Evolutionary conservation across 2,797 vertebrate species (phyloP), one percentile per base, ranked within the genome.

Genomic region (Helarctos malayanus): DNA sequence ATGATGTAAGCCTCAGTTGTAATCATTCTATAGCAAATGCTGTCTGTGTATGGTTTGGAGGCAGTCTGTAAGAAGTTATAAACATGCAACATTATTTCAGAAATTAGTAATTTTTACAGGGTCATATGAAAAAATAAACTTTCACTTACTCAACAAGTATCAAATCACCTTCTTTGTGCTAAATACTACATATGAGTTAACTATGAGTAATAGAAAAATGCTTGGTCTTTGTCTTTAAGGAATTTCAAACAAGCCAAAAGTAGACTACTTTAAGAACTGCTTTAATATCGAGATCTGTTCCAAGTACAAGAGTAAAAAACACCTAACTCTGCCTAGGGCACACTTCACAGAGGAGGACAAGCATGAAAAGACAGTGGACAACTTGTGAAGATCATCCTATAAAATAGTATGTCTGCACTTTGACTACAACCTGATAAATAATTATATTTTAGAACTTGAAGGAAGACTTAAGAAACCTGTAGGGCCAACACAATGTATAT

Each of bases 21-120:
- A 98, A 98, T 98, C 98, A 99, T 99, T 97, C 99, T 99, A 82
- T 99, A 98, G 73, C 96, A 98, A 98, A 99, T 98, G 32, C 87
- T 98, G 91, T 99, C 99, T 92, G 98, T 98, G 25, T 98, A 97
- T 73, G 99, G 99, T 98, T 99, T 99, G 97, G 99, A 99, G 97
- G 99, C 99, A 88, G 98, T 98, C 99, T 99, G 98, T 71, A 97
- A 96, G 97, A 97, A 96, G 68, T 97, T 96, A 90, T 5, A 98
- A 86, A 97, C 56, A 87, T 68, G 35, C 1, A 71, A 41, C 49
- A 95, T 71, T 96, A 95, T 71, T 96, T 97, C 3, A 98, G 80
- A 95, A 89, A 82, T n/a, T 32, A 89, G 15, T 23, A 14, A 65
- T 71, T 81, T 95, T 93, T 89, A 85, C 8, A 88, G n/a, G 27